Conservation (phyloP, 2,888 invertebrate species). For the Trissolcus brochymenae region DNA sequence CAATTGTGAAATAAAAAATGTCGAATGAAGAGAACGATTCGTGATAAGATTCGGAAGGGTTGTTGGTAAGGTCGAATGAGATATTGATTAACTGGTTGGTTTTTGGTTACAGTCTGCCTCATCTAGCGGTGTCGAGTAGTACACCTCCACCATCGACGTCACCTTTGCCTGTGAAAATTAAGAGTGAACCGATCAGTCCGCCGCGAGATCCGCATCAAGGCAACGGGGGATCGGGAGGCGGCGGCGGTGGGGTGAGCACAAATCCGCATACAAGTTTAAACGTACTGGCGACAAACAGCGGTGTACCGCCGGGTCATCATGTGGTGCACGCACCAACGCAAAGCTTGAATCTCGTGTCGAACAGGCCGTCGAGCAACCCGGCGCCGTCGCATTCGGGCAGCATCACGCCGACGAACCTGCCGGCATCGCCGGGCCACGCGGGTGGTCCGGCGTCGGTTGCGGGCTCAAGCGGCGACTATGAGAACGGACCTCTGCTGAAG, state of each 20-base stretch:
- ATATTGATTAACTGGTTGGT: no score
- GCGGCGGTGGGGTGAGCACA: constrained; percentile 60
- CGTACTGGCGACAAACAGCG: constrained; percentile 71
- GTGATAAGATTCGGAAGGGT: no score
- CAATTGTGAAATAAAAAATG: no score
- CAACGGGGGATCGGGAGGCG: constrained; percentile 67
- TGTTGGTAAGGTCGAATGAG: no score
- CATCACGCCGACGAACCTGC: constrained; percentile 89
- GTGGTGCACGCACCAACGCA: constrained; percentile 69
- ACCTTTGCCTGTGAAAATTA: constrained; percentile 91
- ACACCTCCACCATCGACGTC: constrained; percentile 87
- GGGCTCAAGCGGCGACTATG: constrained; percentile 79
- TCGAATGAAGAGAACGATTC: no score
- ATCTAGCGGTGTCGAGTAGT: constrained; percentile 86
- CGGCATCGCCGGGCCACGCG: constrained; percentile 81
- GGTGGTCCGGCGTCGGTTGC: constrained; percentile 77
- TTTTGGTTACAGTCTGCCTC: constrained; percentile 82
- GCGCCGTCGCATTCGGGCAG: constrained; percentile 80
- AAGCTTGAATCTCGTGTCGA: constrained; percentile 71
- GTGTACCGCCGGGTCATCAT: constrained; percentile 69
- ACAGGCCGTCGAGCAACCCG: constrained; percentile 73
- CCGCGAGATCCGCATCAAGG: constrained; percentile 86
- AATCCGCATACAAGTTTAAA: constrained; percentile 72
- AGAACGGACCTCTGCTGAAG: constrained; percentile 84
- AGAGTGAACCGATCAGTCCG: constrained; percentile 96